Percentiles rank a stretch among this genome's conserved stretches.
Conservation (phyloP, 2,888 invertebrate species). For the Sminthurinus aureus region DNA sequence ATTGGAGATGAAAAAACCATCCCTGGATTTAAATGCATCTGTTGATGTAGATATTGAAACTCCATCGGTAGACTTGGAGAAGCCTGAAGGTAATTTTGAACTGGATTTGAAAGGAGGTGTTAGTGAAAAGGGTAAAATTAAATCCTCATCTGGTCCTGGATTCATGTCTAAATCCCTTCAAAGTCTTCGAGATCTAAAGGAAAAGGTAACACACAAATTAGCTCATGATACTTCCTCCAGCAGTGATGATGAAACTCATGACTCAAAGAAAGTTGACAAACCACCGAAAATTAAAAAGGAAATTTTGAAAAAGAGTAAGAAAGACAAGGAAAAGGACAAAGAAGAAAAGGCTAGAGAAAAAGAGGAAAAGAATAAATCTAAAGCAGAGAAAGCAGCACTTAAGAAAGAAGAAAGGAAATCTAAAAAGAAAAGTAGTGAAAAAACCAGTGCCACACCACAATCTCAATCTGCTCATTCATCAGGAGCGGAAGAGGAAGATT, state of each 20-base stretch:
- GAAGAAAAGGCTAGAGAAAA: constrained; percentile 35
- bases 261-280: constrained; percentile 28
- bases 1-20: not conserved
- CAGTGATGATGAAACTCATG: constrained; percentile 44
- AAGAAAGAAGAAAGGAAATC: constrained; percentile 39
- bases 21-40: not conserved
- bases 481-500: constrained; percentile 21
- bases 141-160: constrained; percentile 29
- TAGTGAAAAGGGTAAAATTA: constrained; percentile 2
- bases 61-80: not conserved
- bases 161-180: constrained; percentile 53
- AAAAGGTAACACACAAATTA: constrained; percentile 52
- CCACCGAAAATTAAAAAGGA: constrained; percentile 30
- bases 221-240: constrained; percentile 47
- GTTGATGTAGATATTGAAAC: not conserved
- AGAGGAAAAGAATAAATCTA: constrained; percentile 29
- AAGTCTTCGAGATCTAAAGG: constrained; percentile 55
- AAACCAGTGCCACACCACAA: not conserved
- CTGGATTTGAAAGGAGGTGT: not conserved
- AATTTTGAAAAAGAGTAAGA: constrained; percentile 26
- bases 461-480: not conserved
- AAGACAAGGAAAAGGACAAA: constrained; percentile 15
- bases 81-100: not conserved
- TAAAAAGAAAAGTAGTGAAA: constrained; percentile 7
- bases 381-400: constrained; percentile 45